These are phyloP conservation scores for Diarsia mendica DNA, from an alignment of 2,888 invertebrate species.

Conservation along the genomic window DNA sequence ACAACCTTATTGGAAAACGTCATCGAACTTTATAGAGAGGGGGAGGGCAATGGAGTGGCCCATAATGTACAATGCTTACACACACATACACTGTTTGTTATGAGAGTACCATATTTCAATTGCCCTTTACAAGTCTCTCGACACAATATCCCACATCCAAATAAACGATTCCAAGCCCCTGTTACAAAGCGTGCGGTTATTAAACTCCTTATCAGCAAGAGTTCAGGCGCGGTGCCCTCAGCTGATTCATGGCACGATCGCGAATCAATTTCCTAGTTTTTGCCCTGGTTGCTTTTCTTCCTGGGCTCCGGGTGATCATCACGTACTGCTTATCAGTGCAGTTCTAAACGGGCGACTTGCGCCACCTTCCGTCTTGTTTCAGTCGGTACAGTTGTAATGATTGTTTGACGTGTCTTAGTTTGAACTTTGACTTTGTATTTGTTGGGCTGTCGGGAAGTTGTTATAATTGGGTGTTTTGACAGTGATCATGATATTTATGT, in stretches of 20 bases:
- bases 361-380: slow-evolving; percentile 54
- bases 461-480: neutral
- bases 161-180: slow-evolving; percentile 25
- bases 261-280: slow-evolving; percentile 68
- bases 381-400: slow-evolving; percentile 35
- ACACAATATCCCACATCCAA: slow-evolving; percentile 11
- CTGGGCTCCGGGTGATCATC: slow-evolving; percentile 67
- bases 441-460: slow-evolving; percentile 13
- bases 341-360: slow-evolving; percentile 37
- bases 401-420: slow-evolving; percentile 37
- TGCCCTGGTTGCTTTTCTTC: slow-evolving; percentile 65
- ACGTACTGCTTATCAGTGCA: slow-evolving; percentile 65
- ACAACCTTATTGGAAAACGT: neutral
- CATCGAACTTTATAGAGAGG: neutral
- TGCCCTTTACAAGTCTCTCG: neutral
- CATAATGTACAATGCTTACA: too few relatives aligned
- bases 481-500: neutral
- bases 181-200: slow-evolving; percentile 45
- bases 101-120: neutral
- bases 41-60: too few relatives aligned
- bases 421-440: slow-evolving; percentile 34
- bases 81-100: neutral
- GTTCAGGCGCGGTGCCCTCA: slow-evolving; percentile 58
- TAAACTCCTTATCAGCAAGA: slow-evolving; percentile 55
- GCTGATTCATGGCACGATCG: slow-evolving; percentile 64